Evolutionary conservation across 2,888 invertebrate genomes (phyloP), one percentile per base, ranked within the genome.

Genomic region (Anagyrus pseudococci): DNA sequence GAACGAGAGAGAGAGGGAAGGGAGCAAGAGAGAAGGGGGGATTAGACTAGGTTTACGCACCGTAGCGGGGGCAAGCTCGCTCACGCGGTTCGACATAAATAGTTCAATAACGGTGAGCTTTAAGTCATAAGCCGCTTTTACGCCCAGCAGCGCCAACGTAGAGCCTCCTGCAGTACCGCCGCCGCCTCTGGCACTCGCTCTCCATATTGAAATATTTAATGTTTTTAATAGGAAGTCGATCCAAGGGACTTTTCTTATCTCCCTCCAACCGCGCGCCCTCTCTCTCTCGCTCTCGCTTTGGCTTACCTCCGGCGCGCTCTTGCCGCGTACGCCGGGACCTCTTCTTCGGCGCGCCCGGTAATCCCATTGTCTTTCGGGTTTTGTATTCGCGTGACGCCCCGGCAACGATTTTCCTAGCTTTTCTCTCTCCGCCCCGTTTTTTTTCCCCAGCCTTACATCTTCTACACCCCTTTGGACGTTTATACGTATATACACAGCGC

Each of bases 191-290:
- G 47, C 37, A 19, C 4, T 53, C 40, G 54, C 69, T 71, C 67
- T 66, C 68, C 62, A 68, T 72, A 72, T 71, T 70, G 71, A 72
- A 73, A 74, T 74, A 71, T 74, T 73, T 70, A 70, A 73, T 72
- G 71, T 72, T 73, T 74, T 72, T 73, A 72, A 74, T 73, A 71
- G 74, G 69, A 73, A 73, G 70, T 72, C 72, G 68, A 72, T 72
- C 68, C 70, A 13, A 3, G 15, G 47, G 52, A 61, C 48, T 57
- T 53, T 58, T 48, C 62, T 58, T 54, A 50, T 49, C 61, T 37
- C 10, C 29, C 17, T 3, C 17, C 13, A 10, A 8, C 19, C 17
- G 7, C 6, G n/a, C n/a, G n/a, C n/a, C n/a, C n/a, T n/a, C n/a
- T n/a, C n/a, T n/a, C n/a, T n/a, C n/a, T n/a, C n/a, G n/a, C n/a